Base-by-base conservation (phyloP, 2,888 invertebrate genomes). In the Lochmaea capreae region DNA sequence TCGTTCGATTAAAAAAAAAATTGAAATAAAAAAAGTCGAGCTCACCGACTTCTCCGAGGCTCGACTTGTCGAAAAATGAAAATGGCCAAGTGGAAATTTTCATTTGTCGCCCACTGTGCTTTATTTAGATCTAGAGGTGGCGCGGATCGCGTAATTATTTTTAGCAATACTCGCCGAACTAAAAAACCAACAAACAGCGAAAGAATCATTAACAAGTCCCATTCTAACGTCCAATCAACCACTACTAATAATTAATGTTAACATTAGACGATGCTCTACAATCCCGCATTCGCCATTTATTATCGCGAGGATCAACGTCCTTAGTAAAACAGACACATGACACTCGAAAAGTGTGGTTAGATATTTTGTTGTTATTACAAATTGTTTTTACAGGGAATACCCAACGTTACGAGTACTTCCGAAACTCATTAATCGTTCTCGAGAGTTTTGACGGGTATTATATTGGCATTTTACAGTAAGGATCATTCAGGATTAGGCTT, bases 101-200 rank as follows among this genome's bases (percentile, higher is more conserved):
- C 82, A 84, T 85, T 83, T 81, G 84, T 86, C 86, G 86, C 85
- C 86, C 86, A 85, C 86, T 77, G 83, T 80, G 82, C 83, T 85
- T 84, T 82, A 82, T 83, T 86, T 85, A 85, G 85, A 84, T 77
- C 77, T 18, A 84, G 84, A 84, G 84, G 84, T 84, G 83, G 83
- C 82, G 80, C 80, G 83, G 82, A 84, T 84, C 81, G 84, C 85
- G 39, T 43, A 46, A 66, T 69, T 74, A 73, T 76, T 76, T 71
- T 76, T 70, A 73, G 58, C 69, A 54, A 18, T 5, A 62, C 62
- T 49, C 62, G 52, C 39, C 1, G 26, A 10, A 33, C 26, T n/a
- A 39, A 11, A 6, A 66, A 33, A 65, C 57, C 14, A 26, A 61
- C 14, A 33, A 59, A 59, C 12, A 11, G 16, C 39, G 33, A 61